Evolutionary conservation across 2,888 invertebrate species (phyloP), one percentile per base, ranked within the genome.

Genomic region (Adelphocoris suturalis): DNA sequence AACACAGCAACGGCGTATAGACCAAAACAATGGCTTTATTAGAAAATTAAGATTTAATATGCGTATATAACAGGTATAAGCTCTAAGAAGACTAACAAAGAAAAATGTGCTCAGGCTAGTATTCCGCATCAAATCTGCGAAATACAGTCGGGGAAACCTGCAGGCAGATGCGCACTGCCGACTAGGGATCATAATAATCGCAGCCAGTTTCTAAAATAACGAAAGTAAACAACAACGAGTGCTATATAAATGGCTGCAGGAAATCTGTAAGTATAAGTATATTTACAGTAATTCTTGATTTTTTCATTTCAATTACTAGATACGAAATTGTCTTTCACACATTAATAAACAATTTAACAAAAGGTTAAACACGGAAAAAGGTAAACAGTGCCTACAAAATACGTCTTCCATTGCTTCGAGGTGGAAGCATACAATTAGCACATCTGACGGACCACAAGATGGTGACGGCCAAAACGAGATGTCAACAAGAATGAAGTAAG

Each of bases 121-220:
- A 52, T 68, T 23, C 23, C 68, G 23, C 27, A 23, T 12, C 12
- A 27, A 68, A 68, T 27, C 23, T 27, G 68, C 68, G 27, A 7
- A 68, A 23, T 19, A 12, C 0, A 68, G 68, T 68, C 13, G 68
- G 57, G n/a, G n/a, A 57, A 57, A 68, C 9, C 9, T 11, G 23
- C 11, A n/a, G 61, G 61, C 5, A 68, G 23, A 11, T 68, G 23
- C 68, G 19, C 11, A 12, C 68, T 68, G 78, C 47, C 52, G 55
- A 82, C 52, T 52, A 85, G 52, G 57, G 85, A 61, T 88, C 88
- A 78, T 88, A 88, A 88, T 88, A 88, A 88, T 52, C 76, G n/a
- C 27, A 13, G 76, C 88, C 37, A 52, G 37, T 68, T 80, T 61
- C 88, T 88, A 88, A 48, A 88, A 88, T 55, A 78, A 86, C 28